Percentiles rank a stretch among this genome's conserved stretches.
Conservation (phyloP, 2,797 vertebrate species). For the Mustela erminea region DNA sequence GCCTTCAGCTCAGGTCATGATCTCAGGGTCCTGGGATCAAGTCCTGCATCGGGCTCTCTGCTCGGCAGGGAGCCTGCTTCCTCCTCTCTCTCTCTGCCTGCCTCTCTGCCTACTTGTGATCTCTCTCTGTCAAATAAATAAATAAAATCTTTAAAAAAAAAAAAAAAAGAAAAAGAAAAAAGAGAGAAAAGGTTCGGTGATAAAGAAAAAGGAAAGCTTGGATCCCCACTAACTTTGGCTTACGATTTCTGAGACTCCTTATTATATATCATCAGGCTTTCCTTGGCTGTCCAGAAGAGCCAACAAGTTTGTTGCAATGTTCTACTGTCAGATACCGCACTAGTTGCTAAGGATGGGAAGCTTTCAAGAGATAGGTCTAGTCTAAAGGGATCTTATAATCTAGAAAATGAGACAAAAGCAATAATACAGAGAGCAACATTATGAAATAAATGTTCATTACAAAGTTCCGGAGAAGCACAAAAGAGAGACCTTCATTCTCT, state of each 20-base stretch:
- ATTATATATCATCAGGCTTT: neutral
- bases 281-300: neutral
- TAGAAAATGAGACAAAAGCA: conserved; percentile 53
- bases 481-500: neutral
- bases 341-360: neutral
- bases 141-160: too few relatives aligned
- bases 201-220: neutral
- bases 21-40: too few relatives aligned
- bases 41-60: too few relatives aligned
- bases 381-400: conserved; percentile 13
- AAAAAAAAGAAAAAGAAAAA: too few relatives aligned
- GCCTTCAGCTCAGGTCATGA: too few relatives aligned
- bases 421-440: neutral
- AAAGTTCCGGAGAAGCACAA: neutral
- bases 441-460: conserved; percentile 22
- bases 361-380: neutral
- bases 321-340: neutral
- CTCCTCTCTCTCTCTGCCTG: too few relatives aligned
- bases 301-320: neutral
- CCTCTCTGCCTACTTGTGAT: too few relatives aligned
- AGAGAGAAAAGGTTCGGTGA: neutral
- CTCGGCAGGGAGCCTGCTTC: too few relatives aligned
- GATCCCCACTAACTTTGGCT: neutral
- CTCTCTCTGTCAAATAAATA: too few relatives aligned
- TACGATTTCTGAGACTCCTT: neutral